Base-by-base conservation (phyloP, 2,113 vertebrate genomes). In the Pelodiscus sinensis region DNA sequence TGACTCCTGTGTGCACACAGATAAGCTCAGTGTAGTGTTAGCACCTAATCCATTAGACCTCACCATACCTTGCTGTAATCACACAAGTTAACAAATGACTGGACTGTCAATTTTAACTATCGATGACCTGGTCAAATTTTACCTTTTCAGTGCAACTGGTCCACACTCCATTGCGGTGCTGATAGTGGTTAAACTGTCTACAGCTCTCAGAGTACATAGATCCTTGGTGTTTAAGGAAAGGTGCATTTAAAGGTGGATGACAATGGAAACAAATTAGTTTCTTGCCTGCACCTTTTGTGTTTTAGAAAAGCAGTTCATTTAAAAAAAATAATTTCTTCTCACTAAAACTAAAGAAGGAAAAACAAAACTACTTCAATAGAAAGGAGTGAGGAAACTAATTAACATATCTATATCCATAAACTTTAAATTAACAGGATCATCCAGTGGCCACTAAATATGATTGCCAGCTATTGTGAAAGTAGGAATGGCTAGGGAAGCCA, bases 31-130 rank as follows among this genome's bases (percentile, higher is more conserved):
- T 65, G 6, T 29, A 65, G 29, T 14, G 12, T 82, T n/a, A 50
- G 84, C 0, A 1, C 35, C 71, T 51, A 55, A 84, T 51, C 16
- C 0, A 0, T n/a, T 73, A 16, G 1, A 1, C 68, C 27, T 94
- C 57, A 82, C 88, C 85, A 80, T 22, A 51, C 1, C 1, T 38
- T 44, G 4, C 14, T 14, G 78, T 81, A 77, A 3, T 31, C 19
- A 15, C 1, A 7, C 29, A 38, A 71, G 22, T 0, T 1, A 0
- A 8, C 29, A 65, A 19, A 24, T 82, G 82, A 35, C 5, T 90
- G 68, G 15, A 9, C 58, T 71, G 35, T 8, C 35, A 75, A 0
- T 75, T 18, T 78, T 85, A 65, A 4, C 85, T 52, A 50, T 10
- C n/a, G 35, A 50, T 82, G 52, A 8, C 73, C n/a, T 86, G 21